These are phyloP conservation scores for Nemurella pictetii DNA, from an alignment of 2,888 invertebrate species.

Conservation along the genomic window DNA sequence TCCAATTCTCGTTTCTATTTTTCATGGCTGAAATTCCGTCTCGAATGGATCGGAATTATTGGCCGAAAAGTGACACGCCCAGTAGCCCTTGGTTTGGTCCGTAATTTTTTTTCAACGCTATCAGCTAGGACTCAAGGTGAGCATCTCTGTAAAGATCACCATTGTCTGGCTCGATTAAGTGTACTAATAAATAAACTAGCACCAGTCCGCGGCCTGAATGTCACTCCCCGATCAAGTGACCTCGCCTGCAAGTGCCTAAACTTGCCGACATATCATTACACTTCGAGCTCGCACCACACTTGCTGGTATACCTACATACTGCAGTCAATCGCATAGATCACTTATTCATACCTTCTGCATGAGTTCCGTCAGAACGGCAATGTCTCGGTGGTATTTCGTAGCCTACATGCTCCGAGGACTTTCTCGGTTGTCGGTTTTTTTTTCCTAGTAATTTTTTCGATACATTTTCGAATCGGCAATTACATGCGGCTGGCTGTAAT, in stretches of 20 bases:
- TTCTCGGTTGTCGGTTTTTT: neutral
- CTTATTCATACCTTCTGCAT: neutral
- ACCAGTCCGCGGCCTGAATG: neutral
- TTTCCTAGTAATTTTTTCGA: neutral
- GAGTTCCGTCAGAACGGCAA: neutral
- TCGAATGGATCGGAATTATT: neutral
- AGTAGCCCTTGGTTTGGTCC: neutral
- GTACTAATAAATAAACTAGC: neutral
- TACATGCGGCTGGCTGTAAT: neutral
- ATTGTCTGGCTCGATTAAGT: neutral
- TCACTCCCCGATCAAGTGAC: neutral
- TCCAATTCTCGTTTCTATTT: too few species aligned
- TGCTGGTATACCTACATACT: too few species aligned
- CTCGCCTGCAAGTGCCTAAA: neutral
- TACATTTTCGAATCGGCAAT: neutral
- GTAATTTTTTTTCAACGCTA: neutral
- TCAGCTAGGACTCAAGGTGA: neutral
- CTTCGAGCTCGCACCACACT: neutral
- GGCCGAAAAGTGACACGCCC: neutral
- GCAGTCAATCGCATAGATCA: neutral
- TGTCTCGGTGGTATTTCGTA: neutral
- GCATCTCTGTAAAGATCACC: neutral
- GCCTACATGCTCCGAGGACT: slow-evolving; percentile 19
- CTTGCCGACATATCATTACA: too few species aligned
- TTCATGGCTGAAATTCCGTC: neutral